These are phyloP conservation scores for Apeltes quadracus DNA, from an alignment of 2,113 vertebrate species.

Conservation along the genomic window DNA sequence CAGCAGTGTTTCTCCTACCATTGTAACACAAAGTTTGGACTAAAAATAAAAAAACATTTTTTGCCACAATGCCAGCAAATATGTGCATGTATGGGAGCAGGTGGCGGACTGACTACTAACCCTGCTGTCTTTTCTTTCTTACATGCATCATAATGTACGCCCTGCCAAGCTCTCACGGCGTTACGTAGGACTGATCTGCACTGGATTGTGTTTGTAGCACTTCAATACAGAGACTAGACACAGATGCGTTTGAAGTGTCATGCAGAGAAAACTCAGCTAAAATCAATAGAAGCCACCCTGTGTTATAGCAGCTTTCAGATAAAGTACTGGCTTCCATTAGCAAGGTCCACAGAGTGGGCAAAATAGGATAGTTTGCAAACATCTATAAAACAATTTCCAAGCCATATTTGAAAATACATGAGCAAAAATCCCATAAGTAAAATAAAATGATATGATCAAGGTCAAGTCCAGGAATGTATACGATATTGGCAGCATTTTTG, in stretches of 20 bases:
- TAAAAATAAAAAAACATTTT: no score
- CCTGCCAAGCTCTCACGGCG: neutral
- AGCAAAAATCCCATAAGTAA: neutral
- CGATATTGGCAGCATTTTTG: neutral
- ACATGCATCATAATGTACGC: neutral
- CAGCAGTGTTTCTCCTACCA: no score
- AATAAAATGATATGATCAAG: neutral
- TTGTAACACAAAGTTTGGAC: no score
- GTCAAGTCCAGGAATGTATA: neutral
- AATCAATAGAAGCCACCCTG: neutral
- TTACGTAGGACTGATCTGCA: neutral
- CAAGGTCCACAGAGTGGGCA: neutral
- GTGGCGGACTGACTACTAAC: no score
- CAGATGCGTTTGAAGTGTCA: neutral
- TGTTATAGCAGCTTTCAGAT: neutral
- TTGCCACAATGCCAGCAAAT: no score
- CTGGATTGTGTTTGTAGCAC: neutral
- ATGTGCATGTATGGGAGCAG: no score
- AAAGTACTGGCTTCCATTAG: neutral
- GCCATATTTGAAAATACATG: neutral
- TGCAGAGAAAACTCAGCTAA: neutral
- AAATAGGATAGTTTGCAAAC: neutral
- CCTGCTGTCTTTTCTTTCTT: neutral
- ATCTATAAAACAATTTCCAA: neutral
- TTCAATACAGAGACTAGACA: neutral